Conservation (phyloP, 2,888 invertebrate genomes). For the Dermolepida albohirtum region DNA sequence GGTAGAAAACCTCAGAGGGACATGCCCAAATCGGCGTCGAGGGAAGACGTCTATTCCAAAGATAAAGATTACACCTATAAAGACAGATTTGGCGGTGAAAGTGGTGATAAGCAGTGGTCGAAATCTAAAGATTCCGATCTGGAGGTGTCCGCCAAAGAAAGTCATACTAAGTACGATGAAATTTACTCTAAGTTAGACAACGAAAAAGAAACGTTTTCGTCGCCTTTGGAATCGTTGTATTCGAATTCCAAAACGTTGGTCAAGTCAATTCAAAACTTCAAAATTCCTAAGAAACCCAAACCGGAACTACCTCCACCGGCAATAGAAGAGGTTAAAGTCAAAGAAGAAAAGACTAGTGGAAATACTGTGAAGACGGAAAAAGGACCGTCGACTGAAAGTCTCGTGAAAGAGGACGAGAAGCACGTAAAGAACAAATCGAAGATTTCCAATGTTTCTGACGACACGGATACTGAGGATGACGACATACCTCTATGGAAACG, state of each 20-base stretch:
- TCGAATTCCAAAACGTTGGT: slow-evolving; percentile 47
- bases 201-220: slow-evolving; percentile 64
- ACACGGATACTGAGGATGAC: slow-evolving; percentile 15
- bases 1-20: slow-evolving; percentile 33
- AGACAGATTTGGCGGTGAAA: background rate
- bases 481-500: slow-evolving; percentile 25
- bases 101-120: slow-evolving; percentile 8
- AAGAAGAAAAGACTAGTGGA: slow-evolving; percentile 44
- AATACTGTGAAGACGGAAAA: too few relatives aligned
- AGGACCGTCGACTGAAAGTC: background rate
- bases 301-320: slow-evolving; percentile 52
- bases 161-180: slow-evolving; percentile 48
- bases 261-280: slow-evolving; percentile 64
- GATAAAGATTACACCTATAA: background rate
- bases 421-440: background rate
- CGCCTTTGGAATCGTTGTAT: slow-evolving; percentile 67
- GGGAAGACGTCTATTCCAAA: slow-evolving; percentile 1
- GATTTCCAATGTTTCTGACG: background rate
- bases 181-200: slow-evolving; percentile 47
- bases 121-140: slow-evolving; percentile 1
- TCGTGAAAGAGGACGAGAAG: background rate
- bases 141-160: slow-evolving; percentile 36
- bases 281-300: slow-evolving; percentile 68
- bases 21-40: slow-evolving; percentile 6
- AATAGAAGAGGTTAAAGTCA: slow-evolving; percentile 3